phyloP scores from a whole-genome alignment of 2,797 vertebrate species.

The Prunella strophiata region DNA sequence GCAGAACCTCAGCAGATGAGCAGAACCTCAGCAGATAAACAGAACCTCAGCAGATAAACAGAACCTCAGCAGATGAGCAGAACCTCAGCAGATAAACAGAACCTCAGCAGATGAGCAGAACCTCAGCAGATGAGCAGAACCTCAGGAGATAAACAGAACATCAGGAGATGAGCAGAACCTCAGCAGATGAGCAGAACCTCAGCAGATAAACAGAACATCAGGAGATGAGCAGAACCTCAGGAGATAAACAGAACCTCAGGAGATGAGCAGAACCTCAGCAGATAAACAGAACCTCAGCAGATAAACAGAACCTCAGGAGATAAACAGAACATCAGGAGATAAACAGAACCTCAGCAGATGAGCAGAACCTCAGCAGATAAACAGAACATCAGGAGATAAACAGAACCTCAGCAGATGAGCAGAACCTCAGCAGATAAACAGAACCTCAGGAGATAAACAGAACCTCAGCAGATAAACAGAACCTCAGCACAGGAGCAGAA shows the following conservation, averaged over 20 bases:
- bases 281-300: not conserved
- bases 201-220: not conserved
- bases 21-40: too few species aligned
- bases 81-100: not conserved
- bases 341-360: not conserved
- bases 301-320: not conserved
- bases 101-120: accelerated
- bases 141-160: not conserved
- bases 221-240: not conserved
- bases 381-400: not conserved
- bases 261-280: not conserved
- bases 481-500: not conserved
- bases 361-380: not conserved
- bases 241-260: not conserved
- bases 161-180: not conserved
- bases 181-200: not conserved
- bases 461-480: not conserved
- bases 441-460: not conserved
- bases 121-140: too few species aligned
- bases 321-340: not conserved
- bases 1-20: not conserved
- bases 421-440: not conserved
- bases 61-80: not conserved
- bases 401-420: accelerated
- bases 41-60: not conserved